Base-by-base conservation (phyloP, 2,113 vertebrate genomes). In the Pyrgilauda ruficollis region DNA sequence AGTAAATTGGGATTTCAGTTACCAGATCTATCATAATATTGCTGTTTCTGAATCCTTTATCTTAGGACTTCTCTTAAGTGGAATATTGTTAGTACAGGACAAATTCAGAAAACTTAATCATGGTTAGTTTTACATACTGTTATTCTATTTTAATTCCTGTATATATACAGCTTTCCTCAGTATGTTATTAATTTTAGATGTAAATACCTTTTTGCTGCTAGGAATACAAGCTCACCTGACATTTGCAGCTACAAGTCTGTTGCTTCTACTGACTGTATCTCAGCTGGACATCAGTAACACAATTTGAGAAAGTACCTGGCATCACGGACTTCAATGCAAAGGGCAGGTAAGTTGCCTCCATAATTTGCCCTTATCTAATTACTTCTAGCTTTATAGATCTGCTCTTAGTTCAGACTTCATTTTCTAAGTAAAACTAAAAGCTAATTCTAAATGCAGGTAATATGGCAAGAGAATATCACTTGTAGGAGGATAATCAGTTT, bases 401-500 rank as follows among this genome's bases (percentile, higher is more conserved):
- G 22, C 58, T 94, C 6, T 58, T 81, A 75, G 39, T 72, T 92
- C 53, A 90, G 35, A 79, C 21, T 62, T 79, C 31, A 53, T 83
- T 85, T 91, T 82, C 80, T 62, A 35, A 66, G n/a, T 59, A 80
- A 82, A 89, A 91, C 35, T 49, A 68, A 84, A 90, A 93, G 19
- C 21, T 30, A 93, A 62, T 78, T 90, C 44, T 87, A 89, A 85
- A 61, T 64, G 46, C 58, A 94, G 46, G 61, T 61, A 76, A 84
- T 82, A 72, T 3, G 31, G 75, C 16, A 94, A 84, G n/a, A 84
- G 41, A 82, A 7, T 72, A 89, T 76, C n/a, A 85, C 27, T 79
- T 62, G 84, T 66, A 93, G 78, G 93, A 93, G 66, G 49, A 84
- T 28, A 84, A 82, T 75, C 41, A 47, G 68, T 89, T 95, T 79